Base-by-base conservation (phyloP, 2,113 vertebrate species). In the Plestiodon gilberti region DNA sequence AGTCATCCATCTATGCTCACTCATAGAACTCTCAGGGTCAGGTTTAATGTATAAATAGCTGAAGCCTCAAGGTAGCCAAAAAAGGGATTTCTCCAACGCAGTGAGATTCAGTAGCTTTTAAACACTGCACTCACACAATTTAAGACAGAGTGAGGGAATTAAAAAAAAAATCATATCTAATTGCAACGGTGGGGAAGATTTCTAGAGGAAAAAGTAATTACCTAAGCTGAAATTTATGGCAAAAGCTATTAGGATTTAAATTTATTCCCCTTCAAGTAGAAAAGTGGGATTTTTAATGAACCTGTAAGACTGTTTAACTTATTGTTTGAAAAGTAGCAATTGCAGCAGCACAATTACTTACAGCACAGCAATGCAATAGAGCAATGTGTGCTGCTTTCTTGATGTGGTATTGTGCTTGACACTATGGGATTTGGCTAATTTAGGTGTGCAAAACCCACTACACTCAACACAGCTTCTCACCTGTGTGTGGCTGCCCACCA, bases 231-330 rank as follows among this genome's bases (percentile, higher is more conserved):
- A 40, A 81, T 74, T 74, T 71, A 64, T 64, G n/a, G 40, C n/a
- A 17, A 81, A 85, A 30, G 64, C 30, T n/a, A 85, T 78, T 55
- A 78, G 52, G 67, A 74, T 33, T 81, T 48, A 81, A 81, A 74
- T 81, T 74, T n/a, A 80, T 52, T 71, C 25, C n/a, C 65, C 43
- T 86, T 74, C 67, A 81, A 17, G n/a, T 52, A 55, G 30, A 38
- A 38, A 33, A 22, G 48, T 8, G 8, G 22, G 11, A 13, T 86
- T 33, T 18, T 73, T 80, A 84, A 79, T 71, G 65, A 48, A 35
- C 65, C 35, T 17, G 20, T 40, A 35, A 25, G 55, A 43, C 55
- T 30, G 2, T 57, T 86, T 79, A n/a, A 73, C 30, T 23, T 79
- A 71, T 86, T 40, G 33, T 71, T 35, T 71, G 28, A 62, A 48